Conservation (phyloP, 2,888 invertebrate species). For the Epinotia bilunana region DNA sequence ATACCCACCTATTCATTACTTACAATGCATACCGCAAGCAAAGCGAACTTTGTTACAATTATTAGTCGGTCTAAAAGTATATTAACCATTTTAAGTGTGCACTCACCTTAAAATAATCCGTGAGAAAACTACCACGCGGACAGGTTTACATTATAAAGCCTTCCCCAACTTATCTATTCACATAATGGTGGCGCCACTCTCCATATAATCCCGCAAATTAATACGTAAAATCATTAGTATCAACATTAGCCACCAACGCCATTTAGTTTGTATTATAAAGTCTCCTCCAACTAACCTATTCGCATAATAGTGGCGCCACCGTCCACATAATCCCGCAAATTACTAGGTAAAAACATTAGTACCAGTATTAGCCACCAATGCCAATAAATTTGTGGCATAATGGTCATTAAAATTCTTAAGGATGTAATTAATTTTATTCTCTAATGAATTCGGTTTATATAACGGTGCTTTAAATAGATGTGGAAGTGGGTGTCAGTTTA, state of each 20-base stretch:
- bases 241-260: neutral
- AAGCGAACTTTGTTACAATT: too few relatives aligned
- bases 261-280: conserved; percentile 6
- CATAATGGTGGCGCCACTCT: conserved; percentile 9
- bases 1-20: too few relatives aligned
- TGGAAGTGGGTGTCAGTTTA: conserved; percentile 1
- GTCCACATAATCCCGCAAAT: conserved; percentile 7
- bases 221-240: neutral
- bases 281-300: conserved; percentile 1
- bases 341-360: neutral
- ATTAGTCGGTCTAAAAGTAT: too few relatives aligned
- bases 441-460: conserved; percentile 20
- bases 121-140: conserved; percentile 26
- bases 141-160: conserved; percentile 14
- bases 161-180: conserved; percentile 6
- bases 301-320: conserved; percentile 7
- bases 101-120: conserved; percentile 15
- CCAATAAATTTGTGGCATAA: neutral
- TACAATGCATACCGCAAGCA: too few relatives aligned
- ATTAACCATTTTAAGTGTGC: neutral
- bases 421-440: conserved; percentile 25
- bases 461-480: conserved; percentile 19
- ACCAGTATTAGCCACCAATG: neutral
- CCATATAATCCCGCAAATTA: conserved; percentile 9
- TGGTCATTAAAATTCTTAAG: conserved; percentile 25